Conservation (phyloP, 2,888 invertebrate species). For the Apodemia mormo region DNA sequence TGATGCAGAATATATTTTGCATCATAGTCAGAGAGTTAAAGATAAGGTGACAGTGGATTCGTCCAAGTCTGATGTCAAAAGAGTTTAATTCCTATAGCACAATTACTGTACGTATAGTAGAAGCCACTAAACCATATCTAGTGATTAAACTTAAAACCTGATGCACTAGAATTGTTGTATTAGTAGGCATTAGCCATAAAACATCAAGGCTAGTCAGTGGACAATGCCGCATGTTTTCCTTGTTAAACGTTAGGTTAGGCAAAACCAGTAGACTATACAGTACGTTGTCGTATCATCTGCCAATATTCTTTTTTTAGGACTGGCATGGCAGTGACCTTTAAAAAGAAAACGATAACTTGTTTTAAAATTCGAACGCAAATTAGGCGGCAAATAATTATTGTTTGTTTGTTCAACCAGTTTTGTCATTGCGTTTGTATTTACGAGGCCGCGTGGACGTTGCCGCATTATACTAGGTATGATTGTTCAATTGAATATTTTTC, state of each 20-base stretch:
- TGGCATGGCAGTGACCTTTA: slow-evolving; percentile 6
- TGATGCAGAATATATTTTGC: too few relatives aligned
- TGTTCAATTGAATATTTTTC: slow-evolving; percentile 18
- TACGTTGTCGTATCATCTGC: background rate
- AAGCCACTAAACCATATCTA: background rate
- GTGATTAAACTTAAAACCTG: slow-evolving; percentile 11
- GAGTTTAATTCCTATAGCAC: too few relatives aligned
- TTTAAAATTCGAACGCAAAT: slow-evolving; percentile 28
- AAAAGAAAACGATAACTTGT: slow-evolving; percentile 32
- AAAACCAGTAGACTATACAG: background rate
- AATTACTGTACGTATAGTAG: background rate
- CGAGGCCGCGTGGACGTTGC: slow-evolving; percentile 39
- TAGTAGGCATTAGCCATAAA: background rate
- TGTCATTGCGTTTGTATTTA: slow-evolving; percentile 40
- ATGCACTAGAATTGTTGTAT: slow-evolving; percentile 11
- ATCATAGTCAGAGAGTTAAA: too few relatives aligned
- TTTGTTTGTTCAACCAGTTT: slow-evolving; percentile 32
- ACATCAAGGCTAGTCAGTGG: slow-evolving; percentile 1
- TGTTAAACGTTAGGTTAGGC: background rate
- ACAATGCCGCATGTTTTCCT: background rate
- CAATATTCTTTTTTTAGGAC: background rate
- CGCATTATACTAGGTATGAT: slow-evolving; percentile 33
- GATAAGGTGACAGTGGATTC: too few relatives aligned
- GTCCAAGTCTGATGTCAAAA: too few relatives aligned
- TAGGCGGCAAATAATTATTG: slow-evolving; percentile 36